phyloP scores from a whole-genome alignment of 2,888 invertebrate species.

The Lasioglossum calceatum region DNA sequence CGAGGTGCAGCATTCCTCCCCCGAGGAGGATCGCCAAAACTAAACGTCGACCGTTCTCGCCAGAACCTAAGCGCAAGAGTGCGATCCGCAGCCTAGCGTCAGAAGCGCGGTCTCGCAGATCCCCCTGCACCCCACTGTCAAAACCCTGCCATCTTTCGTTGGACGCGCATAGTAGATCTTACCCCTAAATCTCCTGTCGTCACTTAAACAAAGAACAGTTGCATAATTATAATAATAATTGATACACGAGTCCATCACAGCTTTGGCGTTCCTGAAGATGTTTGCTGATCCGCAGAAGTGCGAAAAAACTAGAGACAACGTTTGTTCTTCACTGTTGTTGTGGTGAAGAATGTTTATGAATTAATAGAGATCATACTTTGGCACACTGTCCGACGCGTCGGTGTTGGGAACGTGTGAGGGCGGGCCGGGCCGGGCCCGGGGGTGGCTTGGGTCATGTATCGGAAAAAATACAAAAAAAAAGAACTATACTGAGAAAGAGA shows the following conservation, averaged over 20 bases:
- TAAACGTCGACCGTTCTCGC: no score
- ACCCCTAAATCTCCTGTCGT: background rate
- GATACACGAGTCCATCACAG: background rate
- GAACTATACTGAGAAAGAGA: constrained; percentile 30
- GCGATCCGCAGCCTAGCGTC: no score
- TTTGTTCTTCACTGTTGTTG: background rate
- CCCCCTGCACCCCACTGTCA: no score
- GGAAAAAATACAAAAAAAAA: constrained; percentile 30
- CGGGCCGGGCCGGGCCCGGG: no score
- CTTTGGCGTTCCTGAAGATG: background rate
- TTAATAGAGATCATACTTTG: constrained; percentile 22
- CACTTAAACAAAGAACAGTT: background rate
- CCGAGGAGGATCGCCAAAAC: no score
- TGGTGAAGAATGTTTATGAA: background rate
- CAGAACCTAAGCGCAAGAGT: no score
- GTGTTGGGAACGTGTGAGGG: constrained; percentile 41
- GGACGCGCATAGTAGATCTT: background rate
- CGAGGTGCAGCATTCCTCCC: no score
- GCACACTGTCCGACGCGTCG: constrained; percentile 35
- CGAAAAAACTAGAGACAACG: background rate
- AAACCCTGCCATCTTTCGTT: no score
- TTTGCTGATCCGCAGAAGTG: background rate
- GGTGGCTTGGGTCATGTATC: background rate
- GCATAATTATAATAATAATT: no score
- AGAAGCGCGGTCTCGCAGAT: no score